Evolutionary conservation across 2,113 vertebrate species (phyloP), one percentile per base, ranked within the genome.

Genomic region (Acanthisitta chloris): DNA sequence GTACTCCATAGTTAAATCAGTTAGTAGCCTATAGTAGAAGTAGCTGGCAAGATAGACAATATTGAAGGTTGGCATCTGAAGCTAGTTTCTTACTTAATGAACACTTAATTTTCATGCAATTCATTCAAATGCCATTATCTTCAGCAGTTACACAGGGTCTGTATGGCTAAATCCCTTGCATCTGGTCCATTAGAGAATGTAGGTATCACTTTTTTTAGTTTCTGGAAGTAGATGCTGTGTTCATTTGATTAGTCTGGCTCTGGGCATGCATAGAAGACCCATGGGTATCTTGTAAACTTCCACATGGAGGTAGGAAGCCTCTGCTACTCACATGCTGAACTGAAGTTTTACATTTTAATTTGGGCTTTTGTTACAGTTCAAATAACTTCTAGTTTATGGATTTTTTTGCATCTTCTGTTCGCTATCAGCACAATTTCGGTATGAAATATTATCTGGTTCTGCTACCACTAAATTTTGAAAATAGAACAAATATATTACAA

Each of bases 31-130:
- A 29, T 14, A 34, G n/a, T 19, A 46, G 25, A 11, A 52, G 9
- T 33, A 48, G 10, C 13, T 57, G 26, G 6, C 42, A 15, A 51
- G 14, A 43, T 2, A 49, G 36, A 38, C 7, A 24, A 24, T 49
- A 8, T 6, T n/a, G 28, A 61, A 54, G 8, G 17, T 5, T 25
- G 17, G 6, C 11, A 29, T 42, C 26, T 40, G n/a, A 9, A 76
- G 38, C 7, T 62, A 8, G 4, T 71, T 76, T 28, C 31, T 62
- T 16, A 21, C 26, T 51, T 86, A 52, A 58, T 4, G 13, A 83
- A 31, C 4, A 13, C 5, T 54, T 15, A 2, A 1, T 59, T 77
- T 77, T 67, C 23, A 43, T 1, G 1, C 9, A 49, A 23, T 49
- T 72, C 4, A 72, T 62, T 52, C 4, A 3, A 79, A 29, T 45